Base-by-base conservation (phyloP, 1,140 invertebrate species). In the Drosophila busckii region DNA sequence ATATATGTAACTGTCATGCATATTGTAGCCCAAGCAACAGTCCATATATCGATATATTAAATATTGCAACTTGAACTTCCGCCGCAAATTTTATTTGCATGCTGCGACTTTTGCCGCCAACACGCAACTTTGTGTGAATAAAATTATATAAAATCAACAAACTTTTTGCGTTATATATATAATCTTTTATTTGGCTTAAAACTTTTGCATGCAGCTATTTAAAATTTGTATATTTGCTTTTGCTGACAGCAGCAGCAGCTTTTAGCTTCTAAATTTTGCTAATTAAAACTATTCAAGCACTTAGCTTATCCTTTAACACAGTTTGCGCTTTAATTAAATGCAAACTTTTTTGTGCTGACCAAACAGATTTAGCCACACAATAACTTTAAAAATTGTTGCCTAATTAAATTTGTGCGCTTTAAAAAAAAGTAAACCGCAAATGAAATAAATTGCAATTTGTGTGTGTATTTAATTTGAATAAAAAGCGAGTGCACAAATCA, bases 91-190 rank as follows among this genome's bases (percentile, higher is more conserved):
- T n/a, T n/a, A 66, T 71, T 70, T 62, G 34, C 68, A 65, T 50
- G 45, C 44, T 46, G 41, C 42, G 28, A 48, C 16, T 62, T 48
- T 55, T 41, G 42, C 9, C 42, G 7, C 8, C 10, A 34, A 15
- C 25, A 41, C 16, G n/a, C 35, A 29, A 50, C 46, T 38, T 4
- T 34, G 34, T 25, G 56, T 45, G 23, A 20, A 26, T 40, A 59
- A 65, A 73, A 61, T 61, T 80, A 49, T 26, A 80, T 37, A 68
- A 71, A 63, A 80, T 63, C 45, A 52, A 40, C 50, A 25, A 61
- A 49, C 32, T 45, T 41, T 38, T 46, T 45, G 25, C 46, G 32
- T 54, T 42, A 28, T 29, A 12, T n/a, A 52, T 20, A 20, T 52
- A n/a, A 19, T 31, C n/a, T 22, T 32, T 17, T n/a, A 8, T 10